A percentile compares a stretch with the other conserved stretches of the same genome.
phyloP scores from a whole-genome alignment of 1,140 invertebrate species.

The Macrosteles quadrilineatus region DNA sequence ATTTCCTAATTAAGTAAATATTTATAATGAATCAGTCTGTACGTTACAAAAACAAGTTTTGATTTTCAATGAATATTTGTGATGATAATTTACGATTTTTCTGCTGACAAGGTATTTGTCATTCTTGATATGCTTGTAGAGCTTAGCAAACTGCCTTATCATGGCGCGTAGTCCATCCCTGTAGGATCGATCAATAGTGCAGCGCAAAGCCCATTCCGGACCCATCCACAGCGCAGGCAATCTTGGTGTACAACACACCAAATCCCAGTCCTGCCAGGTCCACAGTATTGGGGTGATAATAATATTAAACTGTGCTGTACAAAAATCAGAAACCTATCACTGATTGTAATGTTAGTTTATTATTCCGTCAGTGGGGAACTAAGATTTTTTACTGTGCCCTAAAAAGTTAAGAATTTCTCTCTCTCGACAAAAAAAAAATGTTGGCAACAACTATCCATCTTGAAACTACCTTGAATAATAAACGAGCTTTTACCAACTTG shows the following conservation, averaged over 20 bases:
- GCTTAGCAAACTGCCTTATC: conserved; percentile 87
- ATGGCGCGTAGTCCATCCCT: conserved; percentile 91
- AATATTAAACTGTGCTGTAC: not conserved
- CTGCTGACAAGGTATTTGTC: conserved; percentile 98
- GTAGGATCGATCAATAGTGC: conserved; percentile 88
- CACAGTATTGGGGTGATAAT: conserved; percentile 83
- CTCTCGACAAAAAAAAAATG: too few species aligned
- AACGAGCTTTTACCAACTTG: too few species aligned
- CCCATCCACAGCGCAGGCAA: conserved; percentile 95
- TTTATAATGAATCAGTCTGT: conserved; percentile 7
- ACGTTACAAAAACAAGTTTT: not conserved
- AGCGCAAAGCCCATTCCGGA: conserved; percentile 90
- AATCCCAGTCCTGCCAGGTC: conserved; percentile 96
- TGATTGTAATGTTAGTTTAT: too few species aligned
- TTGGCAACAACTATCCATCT: too few species aligned
- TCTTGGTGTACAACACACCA: conserved; percentile 96
- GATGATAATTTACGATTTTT: conserved; percentile 92
- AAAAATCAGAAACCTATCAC: not conserved
- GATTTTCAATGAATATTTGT: conserved; percentile 31
- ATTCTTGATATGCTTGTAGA: conserved; percentile 99
- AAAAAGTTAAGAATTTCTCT: too few species aligned
- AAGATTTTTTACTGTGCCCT: too few species aligned
- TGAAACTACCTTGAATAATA: too few species aligned
- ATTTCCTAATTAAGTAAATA: conserved; percentile 21
- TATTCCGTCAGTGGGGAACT: too few species aligned